Conservation (phyloP, 2,113 vertebrate species). For the Noturus placidus region DNA sequence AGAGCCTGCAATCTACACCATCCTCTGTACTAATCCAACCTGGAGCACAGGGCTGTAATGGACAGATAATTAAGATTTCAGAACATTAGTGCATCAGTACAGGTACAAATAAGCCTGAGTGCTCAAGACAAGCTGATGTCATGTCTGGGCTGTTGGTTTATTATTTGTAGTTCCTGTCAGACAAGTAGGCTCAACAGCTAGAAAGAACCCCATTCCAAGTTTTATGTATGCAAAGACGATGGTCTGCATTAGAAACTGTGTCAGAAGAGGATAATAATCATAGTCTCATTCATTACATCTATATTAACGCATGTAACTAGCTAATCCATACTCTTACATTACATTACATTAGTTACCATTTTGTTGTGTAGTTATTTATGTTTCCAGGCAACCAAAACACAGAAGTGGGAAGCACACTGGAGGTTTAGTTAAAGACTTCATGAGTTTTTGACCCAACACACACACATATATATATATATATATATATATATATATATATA, state of each 20-base stretch:
- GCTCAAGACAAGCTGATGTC: neutral
- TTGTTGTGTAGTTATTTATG: neutral
- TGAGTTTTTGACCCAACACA: neutral
- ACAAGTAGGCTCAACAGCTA: neutral
- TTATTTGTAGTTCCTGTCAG: neutral
- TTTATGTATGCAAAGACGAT: neutral
- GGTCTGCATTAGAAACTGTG: neutral
- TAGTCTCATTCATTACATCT: neutral
- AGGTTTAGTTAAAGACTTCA: neutral
- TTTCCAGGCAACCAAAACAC: neutral
- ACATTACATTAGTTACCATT: neutral
- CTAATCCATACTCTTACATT: neutral
- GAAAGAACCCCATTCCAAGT: neutral
- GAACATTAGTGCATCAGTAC: neutral
- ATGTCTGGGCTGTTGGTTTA: neutral
- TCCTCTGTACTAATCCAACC: conserved; percentile 78
- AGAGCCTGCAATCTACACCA: conserved; percentile 71
- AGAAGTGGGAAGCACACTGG: neutral
- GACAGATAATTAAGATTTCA: conserved; percentile 31
- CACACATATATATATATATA: neutral
- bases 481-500: neutral
- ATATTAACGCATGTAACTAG: neutral
- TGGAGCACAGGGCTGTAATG: conserved; percentile 73
- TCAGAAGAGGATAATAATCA: neutral
- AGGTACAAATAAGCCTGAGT: neutral